Conservation (phyloP, 2,888 invertebrate species). For the Rhingia campestris region DNA sequence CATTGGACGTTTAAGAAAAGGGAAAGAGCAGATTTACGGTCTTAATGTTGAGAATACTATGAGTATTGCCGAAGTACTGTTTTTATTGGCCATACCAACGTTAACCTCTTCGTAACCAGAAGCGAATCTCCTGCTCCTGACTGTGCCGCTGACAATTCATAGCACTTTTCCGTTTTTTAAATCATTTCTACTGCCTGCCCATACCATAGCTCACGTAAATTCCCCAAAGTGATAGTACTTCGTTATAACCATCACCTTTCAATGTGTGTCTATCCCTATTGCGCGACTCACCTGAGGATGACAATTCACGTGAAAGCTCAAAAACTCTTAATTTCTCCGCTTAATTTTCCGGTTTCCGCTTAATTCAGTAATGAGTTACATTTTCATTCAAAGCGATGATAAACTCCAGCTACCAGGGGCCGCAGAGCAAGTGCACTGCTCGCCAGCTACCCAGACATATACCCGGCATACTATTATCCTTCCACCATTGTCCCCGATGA, state of each 20-base stretch:
- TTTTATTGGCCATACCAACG: no score
- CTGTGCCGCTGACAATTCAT: background rate
- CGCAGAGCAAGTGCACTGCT: background rate
- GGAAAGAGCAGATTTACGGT: no score
- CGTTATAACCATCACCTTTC: slow-evolving; percentile 6
- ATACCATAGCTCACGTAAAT: background rate
- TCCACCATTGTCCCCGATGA: slow-evolving; percentile 59
- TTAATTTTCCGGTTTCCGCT: slow-evolving; percentile 76
- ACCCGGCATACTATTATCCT: slow-evolving; percentile 39
- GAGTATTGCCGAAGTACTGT: no score
- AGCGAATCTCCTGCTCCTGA: background rate
- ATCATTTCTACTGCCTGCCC: background rate
- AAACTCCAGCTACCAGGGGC: slow-evolving; percentile 27
- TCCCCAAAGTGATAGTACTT: background rate
- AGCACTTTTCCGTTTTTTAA: background rate
- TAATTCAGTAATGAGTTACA: slow-evolving; percentile 75
- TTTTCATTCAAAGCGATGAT: slow-evolving; percentile 69
- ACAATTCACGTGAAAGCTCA: slow-evolving; percentile 15
- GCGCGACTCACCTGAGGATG: background rate
- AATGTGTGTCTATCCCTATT: background rate
- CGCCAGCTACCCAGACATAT: slow-evolving; percentile 22
- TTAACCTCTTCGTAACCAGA: no score
- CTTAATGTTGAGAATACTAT: no score
- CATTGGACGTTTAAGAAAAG: no score
- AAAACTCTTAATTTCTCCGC: slow-evolving; percentile 67